These are phyloP conservation scores for Petrocephalus schoutedeni DNA, from an alignment of 2,797 vertebrate species.

Conservation along the genomic window DNA sequence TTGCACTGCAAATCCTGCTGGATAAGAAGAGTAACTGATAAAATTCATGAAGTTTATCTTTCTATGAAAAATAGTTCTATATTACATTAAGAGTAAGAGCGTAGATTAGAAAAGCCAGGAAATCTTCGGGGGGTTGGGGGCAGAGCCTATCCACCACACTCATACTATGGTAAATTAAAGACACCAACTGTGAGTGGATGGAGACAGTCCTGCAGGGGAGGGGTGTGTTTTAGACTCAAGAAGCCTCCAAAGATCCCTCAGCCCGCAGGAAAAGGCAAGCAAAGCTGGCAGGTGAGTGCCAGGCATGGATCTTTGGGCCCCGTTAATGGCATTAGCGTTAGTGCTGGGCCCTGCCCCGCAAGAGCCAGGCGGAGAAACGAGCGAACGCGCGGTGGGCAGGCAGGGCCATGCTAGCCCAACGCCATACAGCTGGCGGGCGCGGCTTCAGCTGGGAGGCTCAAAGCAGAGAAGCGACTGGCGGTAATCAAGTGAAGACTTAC, in stretches of 20 bases:
- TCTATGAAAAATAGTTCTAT: not conserved
- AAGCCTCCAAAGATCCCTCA: slow-evolving; percentile 17
- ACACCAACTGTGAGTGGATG: not conserved
- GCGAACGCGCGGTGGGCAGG: not conserved
- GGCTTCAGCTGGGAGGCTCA: slow-evolving; percentile 39
- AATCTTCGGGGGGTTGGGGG: not conserved
- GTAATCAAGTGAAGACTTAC: slow-evolving; percentile 61
- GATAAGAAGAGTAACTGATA: not conserved
- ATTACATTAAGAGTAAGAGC: not conserved
- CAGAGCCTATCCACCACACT: not conserved
- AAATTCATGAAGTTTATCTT: not conserved
- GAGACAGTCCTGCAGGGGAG: not conserved
- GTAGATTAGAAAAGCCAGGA: not conserved
- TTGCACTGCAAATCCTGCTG: not conserved
- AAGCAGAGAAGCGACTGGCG: slow-evolving; percentile 49
- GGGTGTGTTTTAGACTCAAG: not conserved
- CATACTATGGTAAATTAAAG: not conserved
- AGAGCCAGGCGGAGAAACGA: not conserved
- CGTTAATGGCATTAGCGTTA: not conserved
- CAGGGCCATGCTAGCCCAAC: slow-evolving; percentile 11
- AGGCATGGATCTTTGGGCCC: not conserved
- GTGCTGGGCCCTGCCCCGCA: not conserved
- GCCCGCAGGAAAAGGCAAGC: not conserved
- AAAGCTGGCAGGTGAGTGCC: not conserved
- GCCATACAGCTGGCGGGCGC: not conserved